Evolutionary conservation across 2,888 invertebrate genomes (phyloP), one percentile per base, ranked within the genome.

Genomic region (Cosmia pyralina): DNA sequence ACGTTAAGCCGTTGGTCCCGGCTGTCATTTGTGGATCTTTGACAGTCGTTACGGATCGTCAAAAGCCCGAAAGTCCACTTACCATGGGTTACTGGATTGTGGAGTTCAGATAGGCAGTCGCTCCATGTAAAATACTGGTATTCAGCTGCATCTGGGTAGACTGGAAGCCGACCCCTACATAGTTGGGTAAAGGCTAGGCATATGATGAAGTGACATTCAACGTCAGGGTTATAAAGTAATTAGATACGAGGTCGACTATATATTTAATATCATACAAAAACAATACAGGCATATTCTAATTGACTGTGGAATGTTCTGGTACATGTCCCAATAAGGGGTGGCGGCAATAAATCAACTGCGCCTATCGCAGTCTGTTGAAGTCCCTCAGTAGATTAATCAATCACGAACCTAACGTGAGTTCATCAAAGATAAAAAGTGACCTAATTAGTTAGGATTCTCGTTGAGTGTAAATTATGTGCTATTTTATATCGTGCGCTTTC

Each of bases 321-420:
- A 71, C 34, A 44, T 44, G 65, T 55, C 44, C 50, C 28, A 59
- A 50, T n/a, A 50, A 50, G n/a, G 55, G 57, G 44, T 57, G 8
- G 8, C 28, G 38, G 64, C 28, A 60, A 77, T 77, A 65, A 72
- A 77, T 79, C 79, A 77, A 67, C 13, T 19, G 66, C 63, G 41
- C 34, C 62, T 72, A 77, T 72, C 65, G 41, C 66, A 73, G 77
- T n/a, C 34, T 62, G 57, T 48, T 62, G 46, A 52, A 63, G 72
- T 13, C 48, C 52, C 73, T 67, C 62, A 57, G 62, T 53, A 53
- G 64, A 55, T 78, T 66, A 77, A 77, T 77, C 73, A 77, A 79
- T 77, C 79, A 77, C 73, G 46, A n/a, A 22, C 22, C 60, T 46
- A 53, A 50, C 65, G 62, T 52, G 65, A 52, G 50, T 60, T 15